phyloP scores from a whole-genome alignment of 2,797 vertebrate genomes.

The Pipistrellus nathusii region DNA sequence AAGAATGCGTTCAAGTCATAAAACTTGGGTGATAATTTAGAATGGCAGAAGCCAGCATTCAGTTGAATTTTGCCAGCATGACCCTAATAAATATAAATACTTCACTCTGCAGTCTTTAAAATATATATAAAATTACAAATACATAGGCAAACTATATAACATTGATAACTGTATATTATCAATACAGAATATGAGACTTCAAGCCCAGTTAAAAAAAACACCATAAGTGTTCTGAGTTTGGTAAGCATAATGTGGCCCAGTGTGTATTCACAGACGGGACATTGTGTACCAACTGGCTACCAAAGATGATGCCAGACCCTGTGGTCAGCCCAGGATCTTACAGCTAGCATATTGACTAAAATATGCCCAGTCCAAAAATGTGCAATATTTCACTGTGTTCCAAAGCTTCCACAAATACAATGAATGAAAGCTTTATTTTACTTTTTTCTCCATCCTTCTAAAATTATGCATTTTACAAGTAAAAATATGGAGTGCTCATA shows the following conservation, averaged over 20 bases:
- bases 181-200: background rate
- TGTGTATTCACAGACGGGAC: background rate
- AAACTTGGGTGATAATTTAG: background rate
- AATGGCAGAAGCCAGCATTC: background rate
- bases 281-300: background rate
- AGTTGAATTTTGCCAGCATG: conserved; percentile 10
- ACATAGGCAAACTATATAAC: background rate
- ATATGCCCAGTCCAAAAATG: conserved; percentile 17
- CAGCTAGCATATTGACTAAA: conserved; percentile 17
- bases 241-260: conserved; percentile 24
- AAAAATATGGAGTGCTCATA: background rate
- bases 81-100: background rate
- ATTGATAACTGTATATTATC: background rate
- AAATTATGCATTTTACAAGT: background rate
- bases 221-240: background rate
- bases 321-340: background rate
- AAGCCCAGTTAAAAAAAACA: background rate
- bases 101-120: background rate
- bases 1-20: background rate
- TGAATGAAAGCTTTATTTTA: background rate
- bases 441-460: background rate
- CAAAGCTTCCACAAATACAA: background rate
- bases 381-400: background rate
- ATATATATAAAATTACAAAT: background rate
- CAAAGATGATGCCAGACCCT: background rate